Conservation (phyloP, 2,888 invertebrate genomes). For the Mythimna lalbum region DNA sequence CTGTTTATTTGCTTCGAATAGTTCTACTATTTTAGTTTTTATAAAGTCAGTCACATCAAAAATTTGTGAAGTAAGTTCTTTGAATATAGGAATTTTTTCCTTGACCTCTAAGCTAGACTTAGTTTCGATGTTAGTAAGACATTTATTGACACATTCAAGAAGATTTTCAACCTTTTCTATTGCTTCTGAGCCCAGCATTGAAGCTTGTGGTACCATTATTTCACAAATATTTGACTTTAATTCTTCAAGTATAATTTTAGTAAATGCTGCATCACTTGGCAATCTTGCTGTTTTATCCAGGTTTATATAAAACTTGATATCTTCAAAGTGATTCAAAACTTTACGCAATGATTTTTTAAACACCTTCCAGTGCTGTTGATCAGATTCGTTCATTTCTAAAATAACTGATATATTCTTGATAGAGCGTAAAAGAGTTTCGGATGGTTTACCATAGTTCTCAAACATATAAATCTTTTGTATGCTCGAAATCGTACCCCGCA, state of each 20-base stretch:
- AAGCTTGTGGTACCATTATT: conserved; percentile 64
- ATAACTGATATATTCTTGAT: conserved; percentile 78
- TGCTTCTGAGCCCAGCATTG: conserved; percentile 57
- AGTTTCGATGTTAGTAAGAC: conserved; percentile 72
- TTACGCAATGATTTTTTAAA: conserved; percentile 80
- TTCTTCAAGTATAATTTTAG: conserved; percentile 82
- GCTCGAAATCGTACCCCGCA: conserved; percentile 88
- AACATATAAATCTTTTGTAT: conserved; percentile 85
- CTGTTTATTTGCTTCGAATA: conserved; percentile 6
- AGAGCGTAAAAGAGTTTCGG: conserved; percentile 76
- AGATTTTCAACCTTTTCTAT: conserved; percentile 57
- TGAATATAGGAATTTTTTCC: conserved; percentile 85
- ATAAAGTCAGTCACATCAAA: conserved; percentile 64
- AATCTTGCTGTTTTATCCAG: conserved; percentile 86
- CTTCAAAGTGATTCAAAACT: conserved; percentile 85
- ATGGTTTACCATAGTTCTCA: conserved; percentile 85
- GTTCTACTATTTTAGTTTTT: conserved; percentile 48
- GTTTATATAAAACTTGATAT: conserved; percentile 87
- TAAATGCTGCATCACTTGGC: conserved; percentile 84
- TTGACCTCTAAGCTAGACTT: conserved; percentile 81
- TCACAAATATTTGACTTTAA: conserved; percentile 73
- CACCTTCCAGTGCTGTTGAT: conserved; percentile 72
- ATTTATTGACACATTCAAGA: conserved; percentile 66
- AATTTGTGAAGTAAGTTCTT: conserved; percentile 73
- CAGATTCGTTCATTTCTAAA: conserved; percentile 53